Percentiles rank a stretch among this genome's conserved stretches.
phyloP scores from a whole-genome alignment of 2,797 vertebrate genomes.

The Glossophaga mutica region DNA sequence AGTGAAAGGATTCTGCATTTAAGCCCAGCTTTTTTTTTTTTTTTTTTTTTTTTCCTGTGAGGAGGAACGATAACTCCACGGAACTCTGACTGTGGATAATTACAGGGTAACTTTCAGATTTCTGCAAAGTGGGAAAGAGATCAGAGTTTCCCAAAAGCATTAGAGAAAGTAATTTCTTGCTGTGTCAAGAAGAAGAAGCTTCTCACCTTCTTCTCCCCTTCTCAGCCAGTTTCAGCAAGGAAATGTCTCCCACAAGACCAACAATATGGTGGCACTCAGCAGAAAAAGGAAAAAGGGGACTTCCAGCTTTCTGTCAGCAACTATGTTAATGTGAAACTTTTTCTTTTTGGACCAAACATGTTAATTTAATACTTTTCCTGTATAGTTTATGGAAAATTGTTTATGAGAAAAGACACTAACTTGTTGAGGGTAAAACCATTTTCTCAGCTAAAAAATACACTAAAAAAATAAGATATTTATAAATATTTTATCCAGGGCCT shows the following conservation, averaged over 20 bases:
- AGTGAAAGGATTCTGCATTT: background rate
- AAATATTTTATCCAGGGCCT: background rate
- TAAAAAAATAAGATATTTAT: background rate
- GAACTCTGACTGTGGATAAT: background rate
- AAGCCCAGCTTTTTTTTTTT: slow-evolving; percentile 4
- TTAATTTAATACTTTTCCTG: background rate
- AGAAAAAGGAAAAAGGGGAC: background rate
- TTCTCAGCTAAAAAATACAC: background rate
- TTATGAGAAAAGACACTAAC: background rate
- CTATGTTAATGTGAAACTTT: background rate
- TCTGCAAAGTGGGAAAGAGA: background rate
- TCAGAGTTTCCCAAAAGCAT: background rate
- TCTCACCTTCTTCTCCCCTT: background rate
- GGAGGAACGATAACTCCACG: background rate
- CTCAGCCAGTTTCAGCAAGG: background rate
- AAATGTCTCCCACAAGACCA: background rate
- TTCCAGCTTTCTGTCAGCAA: background rate
- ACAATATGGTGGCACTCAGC: background rate
- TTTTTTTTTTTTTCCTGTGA: too few species aligned
- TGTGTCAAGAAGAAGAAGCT: background rate
- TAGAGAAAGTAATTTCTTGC: background rate
- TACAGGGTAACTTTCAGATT: background rate
- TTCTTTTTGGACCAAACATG: background rate
- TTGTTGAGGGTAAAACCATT: background rate
- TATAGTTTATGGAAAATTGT: background rate